Base-by-base conservation (phyloP, 2,888 invertebrate genomes). In the Leptothorax acervorum region DNA sequence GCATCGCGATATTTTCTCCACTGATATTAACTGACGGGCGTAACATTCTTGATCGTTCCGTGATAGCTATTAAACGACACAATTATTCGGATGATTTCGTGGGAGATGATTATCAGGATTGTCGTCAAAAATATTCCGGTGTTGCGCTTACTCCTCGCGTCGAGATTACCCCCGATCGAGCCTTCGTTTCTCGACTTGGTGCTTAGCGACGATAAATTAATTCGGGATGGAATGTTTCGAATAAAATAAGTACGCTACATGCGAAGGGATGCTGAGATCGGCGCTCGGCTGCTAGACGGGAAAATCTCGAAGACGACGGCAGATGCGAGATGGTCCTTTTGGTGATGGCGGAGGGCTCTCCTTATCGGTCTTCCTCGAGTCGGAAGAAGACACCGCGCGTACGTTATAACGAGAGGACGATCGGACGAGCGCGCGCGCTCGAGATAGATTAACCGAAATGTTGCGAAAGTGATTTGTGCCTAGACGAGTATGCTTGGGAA, bases 401-500 rank as follows among this genome's bases (percentile, higher is more conserved):
- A 8, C 75, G 28, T 63, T 42, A 18, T 42, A 18, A 11, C 45
- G 65, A 48, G 65, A 48, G 66, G 76, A 45, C 51, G 53, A 70
- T 18, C 51, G 68, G n/a, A 57, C 66, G 60, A 45, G 57, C 51
- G 62, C 15, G 71, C 15, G 55, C 70, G 76, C 57, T 66, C 53
- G 68, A 68, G 78, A 45, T 71, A 79, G 79, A 71, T 71, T 71
- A 73, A 79, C 8, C 35, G 65, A 85, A 83, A 87, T 78, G 86
- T 85, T 87, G 85, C 83, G 89, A 90, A 90, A 90, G 90, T 90
- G 89, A 87, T 89, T 86, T 88, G 90, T 90, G 90, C 90, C 90
- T 89, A 88, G 85, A 90, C 60, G 23, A 78, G 23, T 84, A 83
- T 51, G 82, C 73, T 86, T 71, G 75, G 71, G 4, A 60, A 71